Evolutionary conservation across 2,888 invertebrate genomes (phyloP).

Genomic region (Neoaliturus tenellus): DNA sequence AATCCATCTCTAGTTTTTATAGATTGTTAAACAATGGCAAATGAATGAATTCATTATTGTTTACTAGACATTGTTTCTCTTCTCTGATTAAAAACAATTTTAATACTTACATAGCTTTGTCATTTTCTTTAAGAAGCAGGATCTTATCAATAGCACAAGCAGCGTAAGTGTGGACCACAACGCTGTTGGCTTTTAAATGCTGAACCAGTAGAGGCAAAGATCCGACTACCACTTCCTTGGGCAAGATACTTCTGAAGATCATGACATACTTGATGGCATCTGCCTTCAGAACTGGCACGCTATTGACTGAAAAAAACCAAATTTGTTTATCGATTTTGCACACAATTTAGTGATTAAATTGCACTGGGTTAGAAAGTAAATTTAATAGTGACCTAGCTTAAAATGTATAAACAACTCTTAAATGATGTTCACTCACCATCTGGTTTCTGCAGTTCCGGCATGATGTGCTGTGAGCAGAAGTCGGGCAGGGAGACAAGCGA

Average conservation of each 20-base stretch:
- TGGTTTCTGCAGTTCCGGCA: constrained; percentile 87
- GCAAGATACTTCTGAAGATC: constrained; percentile 95
- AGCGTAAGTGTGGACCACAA: constrained; percentile 95
- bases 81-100: too few species aligned
- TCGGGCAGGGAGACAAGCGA: constrained; percentile 92
- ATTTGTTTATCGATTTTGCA: too few species aligned
- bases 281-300: constrained; percentile 94
- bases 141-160: constrained; percentile 95
- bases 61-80: too few species aligned
- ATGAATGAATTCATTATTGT: too few species aligned
- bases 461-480: constrained; percentile 91
- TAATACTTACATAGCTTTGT: constrained; percentile 74
- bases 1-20: too few species aligned
- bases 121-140: constrained; percentile 78
- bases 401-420: too few species aligned
- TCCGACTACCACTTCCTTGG: constrained; percentile 83
- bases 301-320: constrained; percentile 87
- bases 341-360: too few species aligned
- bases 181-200: constrained; percentile 84
- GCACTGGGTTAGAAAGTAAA: too few species aligned
- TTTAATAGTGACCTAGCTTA: too few species aligned
- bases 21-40: too few species aligned
- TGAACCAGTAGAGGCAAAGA: constrained; percentile 87
- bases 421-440: constrained; percentile 70
- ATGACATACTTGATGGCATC: constrained; percentile 98